A percentile compares a stretch with the other conserved stretches of the same genome.
These are phyloP conservation scores for Daktulosphaira vitifoliae DNA, from an alignment of 1,140 invertebrate species.

Conservation along the genomic window DNA sequence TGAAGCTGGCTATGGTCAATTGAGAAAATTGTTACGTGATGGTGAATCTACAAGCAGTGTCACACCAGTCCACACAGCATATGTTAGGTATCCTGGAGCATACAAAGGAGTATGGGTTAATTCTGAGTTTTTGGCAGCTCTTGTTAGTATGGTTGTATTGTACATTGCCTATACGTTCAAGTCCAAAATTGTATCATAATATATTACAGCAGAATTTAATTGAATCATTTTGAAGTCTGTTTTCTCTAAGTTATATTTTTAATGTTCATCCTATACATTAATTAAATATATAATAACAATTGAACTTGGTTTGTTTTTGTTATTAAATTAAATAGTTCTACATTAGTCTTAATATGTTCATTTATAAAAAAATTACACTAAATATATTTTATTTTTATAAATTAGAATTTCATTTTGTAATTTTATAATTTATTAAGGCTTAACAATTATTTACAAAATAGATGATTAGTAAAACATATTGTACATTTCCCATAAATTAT, in stretches of 20 bases:
- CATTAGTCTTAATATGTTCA: too few relatives aligned
- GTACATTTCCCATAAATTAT: too few relatives aligned
- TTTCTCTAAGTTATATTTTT: not conserved
- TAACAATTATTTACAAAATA: too few relatives aligned
- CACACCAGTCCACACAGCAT: constrained; percentile 64
- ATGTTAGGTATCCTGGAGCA: constrained; percentile 71
- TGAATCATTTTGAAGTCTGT: constrained; percentile 7
- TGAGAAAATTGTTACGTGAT: constrained; percentile 65
- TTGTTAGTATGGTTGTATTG: constrained; percentile 66
- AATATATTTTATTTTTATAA: too few relatives aligned
- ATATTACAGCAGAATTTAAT: not conserved
- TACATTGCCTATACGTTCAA: constrained; percentile 79
- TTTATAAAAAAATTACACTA: too few relatives aligned
- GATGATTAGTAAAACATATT: too few relatives aligned
- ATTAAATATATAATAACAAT: too few relatives aligned
- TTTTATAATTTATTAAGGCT: too few relatives aligned
- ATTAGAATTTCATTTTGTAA: too few relatives aligned
- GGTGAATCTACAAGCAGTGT: constrained; percentile 58
- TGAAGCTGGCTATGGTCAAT: constrained; percentile 78
- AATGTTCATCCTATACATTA: too few relatives aligned
- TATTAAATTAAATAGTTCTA: too few relatives aligned
- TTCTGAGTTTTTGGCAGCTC: constrained; percentile 78
- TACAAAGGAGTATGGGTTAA: constrained; percentile 87
- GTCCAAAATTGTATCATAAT: constrained; percentile 62
- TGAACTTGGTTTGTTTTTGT: too few relatives aligned